These are phyloP conservation scores for Oeneis ivallda DNA, from an alignment of 2,888 invertebrate genomes.

Conservation along the genomic window DNA sequence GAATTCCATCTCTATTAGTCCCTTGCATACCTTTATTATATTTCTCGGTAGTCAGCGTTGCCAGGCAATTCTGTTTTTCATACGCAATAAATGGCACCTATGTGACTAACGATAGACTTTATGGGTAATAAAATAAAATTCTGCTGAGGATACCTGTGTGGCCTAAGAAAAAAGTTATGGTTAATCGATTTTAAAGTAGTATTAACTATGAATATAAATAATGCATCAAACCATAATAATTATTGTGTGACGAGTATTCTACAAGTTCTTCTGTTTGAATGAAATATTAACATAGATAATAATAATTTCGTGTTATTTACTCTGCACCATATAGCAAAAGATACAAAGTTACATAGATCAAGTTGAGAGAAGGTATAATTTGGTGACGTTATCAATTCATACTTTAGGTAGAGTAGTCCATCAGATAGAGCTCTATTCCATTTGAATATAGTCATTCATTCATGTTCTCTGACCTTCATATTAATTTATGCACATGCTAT, in stretches of 20 bases:
- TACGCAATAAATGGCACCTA: constrained; percentile 22
- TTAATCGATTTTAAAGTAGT: constrained; percentile 9
- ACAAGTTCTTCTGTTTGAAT: too few species aligned
- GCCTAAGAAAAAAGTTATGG: constrained; percentile 7
- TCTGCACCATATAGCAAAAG: too few species aligned
- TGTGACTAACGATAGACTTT: constrained; percentile 14
- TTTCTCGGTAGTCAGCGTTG: constrained; percentile 20
- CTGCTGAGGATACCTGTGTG: constrained; percentile 15
- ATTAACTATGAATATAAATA: background rate
- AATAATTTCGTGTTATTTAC: too few species aligned
- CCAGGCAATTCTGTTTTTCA: constrained; percentile 17
- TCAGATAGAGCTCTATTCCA: background rate
- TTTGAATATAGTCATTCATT: background rate
- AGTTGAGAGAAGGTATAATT: too few species aligned
- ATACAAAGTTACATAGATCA: too few species aligned
- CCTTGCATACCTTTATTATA: constrained; percentile 25
- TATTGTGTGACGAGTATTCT: too few species aligned
- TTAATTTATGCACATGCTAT: constrained; percentile 1
- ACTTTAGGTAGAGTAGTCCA: too few species aligned
- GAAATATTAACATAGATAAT: too few species aligned
- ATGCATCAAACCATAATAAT: background rate
- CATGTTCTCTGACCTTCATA: constrained; percentile 16
- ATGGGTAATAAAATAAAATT: constrained; percentile 18
- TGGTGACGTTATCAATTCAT: too few species aligned
- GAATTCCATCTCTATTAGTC: constrained; percentile 37